A percentile compares a stretch with the other conserved stretches of the same genome.
Evolutionary conservation across 2,797 vertebrate genomes (phyloP).

Genomic region (Helarctos malayanus): DNA sequence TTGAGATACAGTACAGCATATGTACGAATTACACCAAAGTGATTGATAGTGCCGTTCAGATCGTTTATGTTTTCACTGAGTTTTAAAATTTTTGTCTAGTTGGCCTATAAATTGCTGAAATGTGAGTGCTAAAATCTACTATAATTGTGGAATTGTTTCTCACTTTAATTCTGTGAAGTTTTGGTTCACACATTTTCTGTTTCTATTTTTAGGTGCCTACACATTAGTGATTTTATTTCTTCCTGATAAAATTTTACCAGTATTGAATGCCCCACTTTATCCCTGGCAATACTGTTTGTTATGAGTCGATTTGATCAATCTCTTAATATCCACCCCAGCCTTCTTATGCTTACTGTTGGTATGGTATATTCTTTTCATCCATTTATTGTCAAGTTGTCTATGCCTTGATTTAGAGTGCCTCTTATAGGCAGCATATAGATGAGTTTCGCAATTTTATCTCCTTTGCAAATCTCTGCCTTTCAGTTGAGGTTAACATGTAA

Average conservation of each 20-base stretch:
- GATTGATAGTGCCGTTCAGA: background rate
- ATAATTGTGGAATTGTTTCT: background rate
- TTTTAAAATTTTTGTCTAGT: background rate
- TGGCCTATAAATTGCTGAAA: background rate
- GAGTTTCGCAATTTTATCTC: background rate
- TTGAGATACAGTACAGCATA: background rate
- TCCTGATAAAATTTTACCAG: background rate
- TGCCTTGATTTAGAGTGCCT: background rate
- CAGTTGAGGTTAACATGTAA: background rate
- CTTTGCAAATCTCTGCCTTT: slow-evolving; percentile 3
- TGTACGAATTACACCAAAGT: background rate
- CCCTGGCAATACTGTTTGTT: background rate
- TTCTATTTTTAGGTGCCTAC: background rate
- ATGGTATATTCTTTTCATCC: background rate
- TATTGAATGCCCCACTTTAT: slow-evolving; percentile 8
- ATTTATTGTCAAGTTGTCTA: background rate
- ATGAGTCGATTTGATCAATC: background rate
- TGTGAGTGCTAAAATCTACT: background rate
- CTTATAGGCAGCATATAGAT: background rate
- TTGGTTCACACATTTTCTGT: background rate
- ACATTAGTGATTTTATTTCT: background rate
- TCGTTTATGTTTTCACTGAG: background rate
- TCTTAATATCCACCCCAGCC: background rate
- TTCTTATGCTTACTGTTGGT: background rate
- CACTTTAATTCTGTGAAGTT: slow-evolving; percentile 14